These are phyloP conservation scores for Sabatieria punctata DNA, from an alignment of 2,888 invertebrate species.

Conservation along the genomic window DNA sequence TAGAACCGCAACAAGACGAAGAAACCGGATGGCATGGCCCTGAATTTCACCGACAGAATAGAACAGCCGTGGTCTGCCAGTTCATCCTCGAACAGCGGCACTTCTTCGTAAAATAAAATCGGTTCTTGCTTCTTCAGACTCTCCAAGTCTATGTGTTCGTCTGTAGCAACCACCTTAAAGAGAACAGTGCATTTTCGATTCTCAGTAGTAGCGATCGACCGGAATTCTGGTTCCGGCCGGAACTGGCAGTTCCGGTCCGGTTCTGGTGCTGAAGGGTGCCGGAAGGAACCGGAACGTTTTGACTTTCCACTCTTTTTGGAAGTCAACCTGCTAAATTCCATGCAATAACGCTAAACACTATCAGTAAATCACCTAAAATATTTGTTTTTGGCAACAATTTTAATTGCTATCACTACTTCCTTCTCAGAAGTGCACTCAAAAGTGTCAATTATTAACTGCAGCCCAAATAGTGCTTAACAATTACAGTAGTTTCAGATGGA, in stretches of 20 bases:
- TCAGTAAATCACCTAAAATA: no score
- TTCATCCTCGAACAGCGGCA: constrained; percentile 91
- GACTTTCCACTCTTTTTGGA: no score
- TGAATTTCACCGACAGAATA: constrained; percentile 69
- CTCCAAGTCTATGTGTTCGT: constrained; percentile 65
- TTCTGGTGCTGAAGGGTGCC: no score
- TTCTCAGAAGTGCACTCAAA: no score
- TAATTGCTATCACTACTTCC: not conserved
- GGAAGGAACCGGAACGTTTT: not conserved
- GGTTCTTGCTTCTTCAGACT: constrained; percentile 69
- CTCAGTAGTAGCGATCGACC: no score
- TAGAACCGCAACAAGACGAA: constrained; percentile 77
- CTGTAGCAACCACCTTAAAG: constrained; percentile 46
- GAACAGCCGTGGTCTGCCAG: constrained; percentile 92
- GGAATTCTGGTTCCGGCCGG: constrained; percentile 34
- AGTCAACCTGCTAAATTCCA: not conserved
- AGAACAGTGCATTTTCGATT: not conserved
- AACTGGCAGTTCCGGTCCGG: no score
- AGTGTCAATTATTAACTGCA: no score
- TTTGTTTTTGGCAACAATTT: no score
- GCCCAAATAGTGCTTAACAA: no score
- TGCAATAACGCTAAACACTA: no score
- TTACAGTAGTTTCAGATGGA: no score
- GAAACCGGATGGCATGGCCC: constrained; percentile 87
- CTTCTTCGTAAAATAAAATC: constrained; percentile 80